A percentile compares a stretch with the other conserved stretches of the same genome.
These are phyloP conservation scores for Electrona antarctica DNA, from an alignment of 2,113 vertebrate genomes.

Conservation along the genomic window DNA sequence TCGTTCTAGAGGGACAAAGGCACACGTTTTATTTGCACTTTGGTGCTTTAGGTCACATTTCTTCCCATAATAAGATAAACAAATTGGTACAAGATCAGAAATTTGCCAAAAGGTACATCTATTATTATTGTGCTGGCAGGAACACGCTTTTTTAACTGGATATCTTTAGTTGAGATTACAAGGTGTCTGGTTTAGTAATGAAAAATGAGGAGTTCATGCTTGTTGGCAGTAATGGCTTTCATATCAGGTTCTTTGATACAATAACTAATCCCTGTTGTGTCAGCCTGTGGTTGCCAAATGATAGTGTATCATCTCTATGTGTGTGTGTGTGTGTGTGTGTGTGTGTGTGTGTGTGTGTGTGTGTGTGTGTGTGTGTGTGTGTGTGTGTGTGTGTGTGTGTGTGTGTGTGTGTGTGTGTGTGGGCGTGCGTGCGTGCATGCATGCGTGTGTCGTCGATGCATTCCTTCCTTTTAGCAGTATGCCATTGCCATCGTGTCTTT, in stretches of 20 bases:
- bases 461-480: constrained; percentile 61
- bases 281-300: constrained; percentile 68
- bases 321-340: constrained; percentile 3
- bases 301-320: constrained; percentile 63
- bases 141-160: constrained; percentile 61
- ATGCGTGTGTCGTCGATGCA: constrained; percentile 22
- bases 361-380: constrained; percentile 27
- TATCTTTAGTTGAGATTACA: constrained; percentile 53
- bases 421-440: neutral
- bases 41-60: neutral
- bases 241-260: constrained; percentile 49
- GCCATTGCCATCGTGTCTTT: constrained; percentile 62
- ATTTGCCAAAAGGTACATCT: constrained; percentile 41
- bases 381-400: constrained; percentile 3
- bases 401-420: constrained; percentile 5
- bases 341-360: constrained; percentile 14
- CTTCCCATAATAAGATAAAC: constrained; percentile 30
- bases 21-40: neutral
- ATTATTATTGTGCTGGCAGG: constrained; percentile 46
- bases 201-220: constrained; percentile 56
- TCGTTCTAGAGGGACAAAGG: neutral
- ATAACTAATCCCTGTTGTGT: constrained; percentile 69
- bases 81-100: constrained; percentile 46
- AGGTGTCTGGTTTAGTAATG: constrained; percentile 50
- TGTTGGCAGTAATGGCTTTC: constrained; percentile 63